phyloP scores from a whole-genome alignment of 2,113 vertebrate species.

The Rhizomys pruinosus region DNA sequence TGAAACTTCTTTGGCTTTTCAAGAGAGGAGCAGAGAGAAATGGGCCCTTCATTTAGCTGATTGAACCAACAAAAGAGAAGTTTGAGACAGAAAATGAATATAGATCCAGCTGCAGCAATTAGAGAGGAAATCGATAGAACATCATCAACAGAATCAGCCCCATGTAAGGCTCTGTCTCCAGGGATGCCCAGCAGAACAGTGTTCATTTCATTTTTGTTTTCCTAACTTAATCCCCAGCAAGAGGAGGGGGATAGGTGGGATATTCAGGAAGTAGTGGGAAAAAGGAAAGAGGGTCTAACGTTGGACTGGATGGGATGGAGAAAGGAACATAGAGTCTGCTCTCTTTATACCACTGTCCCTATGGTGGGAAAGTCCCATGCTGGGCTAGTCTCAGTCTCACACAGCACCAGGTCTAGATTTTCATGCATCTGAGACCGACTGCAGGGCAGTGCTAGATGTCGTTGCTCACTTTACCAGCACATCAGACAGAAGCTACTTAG shows the following conservation, averaged over 20 bases:
- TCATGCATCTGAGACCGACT: neutral
- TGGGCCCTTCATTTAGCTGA: constrained; percentile 79
- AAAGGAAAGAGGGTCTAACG: neutral
- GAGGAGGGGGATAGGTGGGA: constrained; percentile 12
- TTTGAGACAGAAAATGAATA: constrained; percentile 84
- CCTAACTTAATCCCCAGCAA: constrained; percentile 69
- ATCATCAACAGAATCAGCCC: constrained; percentile 69
- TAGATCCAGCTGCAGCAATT: constrained; percentile 80
- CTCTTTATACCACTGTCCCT: fast-evolving
- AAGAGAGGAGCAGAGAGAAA: constrained; percentile 70
- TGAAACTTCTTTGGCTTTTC: constrained; percentile 68
- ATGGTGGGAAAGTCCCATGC: neutral
- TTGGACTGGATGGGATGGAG: neutral
- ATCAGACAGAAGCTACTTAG: neutral
- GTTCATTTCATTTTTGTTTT: constrained; percentile 78
- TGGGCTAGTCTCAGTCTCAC: neutral
- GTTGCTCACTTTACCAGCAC: neutral
- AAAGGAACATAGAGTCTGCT: neutral
- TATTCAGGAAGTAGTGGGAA: neutral
- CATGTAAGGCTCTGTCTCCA: constrained; percentile 53
- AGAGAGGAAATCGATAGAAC: constrained; percentile 80
- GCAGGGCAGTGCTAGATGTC: neutral
- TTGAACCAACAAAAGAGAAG: constrained; percentile 79
- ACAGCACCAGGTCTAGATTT: neutral
- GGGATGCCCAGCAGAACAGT: constrained; percentile 46